A percentile compares a stretch with the other conserved stretches of the same genome.
Evolutionary conservation across 1,140 invertebrate genomes (phyloP).

Genomic region (Psix sp.): DNA sequence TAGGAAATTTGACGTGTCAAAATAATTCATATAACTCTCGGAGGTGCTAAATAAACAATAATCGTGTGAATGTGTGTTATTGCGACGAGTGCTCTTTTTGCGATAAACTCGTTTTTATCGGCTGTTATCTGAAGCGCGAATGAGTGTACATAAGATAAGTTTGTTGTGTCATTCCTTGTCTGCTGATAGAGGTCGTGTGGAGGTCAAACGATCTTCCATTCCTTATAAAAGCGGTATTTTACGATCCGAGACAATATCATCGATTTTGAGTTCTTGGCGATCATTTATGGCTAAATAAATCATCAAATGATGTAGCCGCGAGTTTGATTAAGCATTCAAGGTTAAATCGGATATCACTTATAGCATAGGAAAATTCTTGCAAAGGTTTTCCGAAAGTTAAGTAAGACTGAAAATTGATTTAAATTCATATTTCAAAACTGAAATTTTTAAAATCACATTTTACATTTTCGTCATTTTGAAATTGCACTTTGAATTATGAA

Average conservation of each 20-base stretch:
- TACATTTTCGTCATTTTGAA: too few species aligned
- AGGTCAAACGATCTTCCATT: constrained; percentile 40
- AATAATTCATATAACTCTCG: too few species aligned
- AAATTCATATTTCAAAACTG: too few species aligned
- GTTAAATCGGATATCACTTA: too few species aligned
- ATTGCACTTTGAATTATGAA: too few species aligned
- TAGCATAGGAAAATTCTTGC: too few species aligned
- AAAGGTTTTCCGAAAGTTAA: too few species aligned
- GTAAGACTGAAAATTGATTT: too few species aligned
- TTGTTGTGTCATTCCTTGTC: constrained; percentile 49
- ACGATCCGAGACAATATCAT: constrained; percentile 13
- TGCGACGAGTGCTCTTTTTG: constrained; percentile 45
- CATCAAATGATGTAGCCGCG: too few species aligned
- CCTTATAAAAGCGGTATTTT: constrained; percentile 2
- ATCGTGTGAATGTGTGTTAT: constrained; percentile 47
- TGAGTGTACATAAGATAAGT: constrained; percentile 53
- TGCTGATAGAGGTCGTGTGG: constrained; percentile 46
- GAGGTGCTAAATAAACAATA: constrained; percentile 47
- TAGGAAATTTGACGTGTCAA: too few species aligned
- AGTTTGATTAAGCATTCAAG: too few species aligned
- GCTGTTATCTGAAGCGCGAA: constrained; percentile 43
- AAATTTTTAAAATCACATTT: too few species aligned
- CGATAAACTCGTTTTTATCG: constrained; percentile 50
- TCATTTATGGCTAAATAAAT: constrained; percentile 43
- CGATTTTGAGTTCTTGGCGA: constrained; percentile 8